Evolutionary conservation across 2,888 invertebrate species (phyloP).

Genomic region (Macropis europaea): DNA sequence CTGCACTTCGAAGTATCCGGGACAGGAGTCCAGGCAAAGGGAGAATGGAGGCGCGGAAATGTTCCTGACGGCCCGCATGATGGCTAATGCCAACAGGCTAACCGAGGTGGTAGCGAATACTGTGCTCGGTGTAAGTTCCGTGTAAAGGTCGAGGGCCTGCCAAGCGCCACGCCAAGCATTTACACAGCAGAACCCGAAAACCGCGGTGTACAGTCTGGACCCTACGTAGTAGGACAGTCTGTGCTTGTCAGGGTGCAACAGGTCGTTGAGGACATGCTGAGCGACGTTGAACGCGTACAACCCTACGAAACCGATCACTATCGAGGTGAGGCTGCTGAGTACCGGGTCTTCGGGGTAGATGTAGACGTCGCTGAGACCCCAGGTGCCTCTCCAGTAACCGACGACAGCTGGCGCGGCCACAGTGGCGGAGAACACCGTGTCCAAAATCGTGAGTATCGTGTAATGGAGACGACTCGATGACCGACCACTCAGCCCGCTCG

Average conservation of each 20-base stretch:
- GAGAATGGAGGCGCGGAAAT: conserved; percentile 91
- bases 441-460: conserved; percentile 85
- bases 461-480: conserved; percentile 77
- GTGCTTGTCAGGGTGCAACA: conserved; percentile 86
- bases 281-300: conserved; percentile 86
- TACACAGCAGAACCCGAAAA: conserved; percentile 90
- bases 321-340: conserved; percentile 85
- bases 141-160: conserved; percentile 88
- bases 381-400: conserved; percentile 92
- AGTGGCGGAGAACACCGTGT: conserved; percentile 86
- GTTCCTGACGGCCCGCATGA: conserved; percentile 88
- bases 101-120: conserved; percentile 85
- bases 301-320: conserved; percentile 86
- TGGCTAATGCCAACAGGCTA: conserved; percentile 85
- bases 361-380: conserved; percentile 89
- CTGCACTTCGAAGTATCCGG: conserved; percentile 91
- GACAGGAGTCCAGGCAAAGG: conserved; percentile 87
- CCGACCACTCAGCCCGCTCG: conserved; percentile 83
- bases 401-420: conserved; percentile 91
- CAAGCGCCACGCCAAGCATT: conserved; percentile 94
- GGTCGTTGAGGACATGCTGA: conserved; percentile 82
- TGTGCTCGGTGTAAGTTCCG: conserved; percentile 82
- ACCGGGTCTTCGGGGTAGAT: conserved; percentile 84
- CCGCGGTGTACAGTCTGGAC: conserved; percentile 87
- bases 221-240: conserved; percentile 85